Base-by-base conservation (phyloP, 2,113 vertebrate species). In the Triplophysa tibetana region DNA sequence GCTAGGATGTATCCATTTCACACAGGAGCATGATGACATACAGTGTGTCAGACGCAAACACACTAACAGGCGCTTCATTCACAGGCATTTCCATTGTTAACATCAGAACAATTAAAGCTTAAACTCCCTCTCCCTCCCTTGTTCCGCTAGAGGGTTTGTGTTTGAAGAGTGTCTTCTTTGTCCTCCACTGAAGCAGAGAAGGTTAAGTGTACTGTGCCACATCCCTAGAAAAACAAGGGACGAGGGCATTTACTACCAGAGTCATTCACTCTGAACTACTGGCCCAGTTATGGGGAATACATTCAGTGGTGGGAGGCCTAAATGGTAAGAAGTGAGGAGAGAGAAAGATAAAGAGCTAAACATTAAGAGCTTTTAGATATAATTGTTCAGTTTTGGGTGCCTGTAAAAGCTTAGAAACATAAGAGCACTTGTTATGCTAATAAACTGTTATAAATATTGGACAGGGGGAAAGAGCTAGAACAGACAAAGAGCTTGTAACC, bases 181-280 rank as follows among this genome's bases (percentile, higher is more conserved):
- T 85, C 79, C 81, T 83, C 76, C 38, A 43, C 23, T 73, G 54
- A 74, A 73, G 79, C 77, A 38, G 45, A 77, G 64, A 85, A 85
- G 83, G 84, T 83, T 84, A 81, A 79, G 75, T 63, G 69, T 62
- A 68, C 79, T 64, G 61, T 77, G 77, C 24, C 63, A 61, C 52
- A 67, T 70, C 62, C 16, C 66, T 80, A 50, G 66, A 66, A 65
- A 13, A 78, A 80, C 54, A 74, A 54, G 68, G 54, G 23, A 84
- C n/a, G 62, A 75, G 75, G 43, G 43, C 69, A 63, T 78, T 81
- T 45, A 33, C 79, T 62, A 77, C 33, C 43, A 78, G 43, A 76
- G 24, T 52, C 77, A 79, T 61, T 61, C 77, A 70, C 77, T 45
- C 56, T 70, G 41, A 79, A 60, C 52, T 52, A 38, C 77, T 62